Evolutionary conservation across 2,888 invertebrate genomes (phyloP).

Genomic region (Notocelia uddmanniana): DNA sequence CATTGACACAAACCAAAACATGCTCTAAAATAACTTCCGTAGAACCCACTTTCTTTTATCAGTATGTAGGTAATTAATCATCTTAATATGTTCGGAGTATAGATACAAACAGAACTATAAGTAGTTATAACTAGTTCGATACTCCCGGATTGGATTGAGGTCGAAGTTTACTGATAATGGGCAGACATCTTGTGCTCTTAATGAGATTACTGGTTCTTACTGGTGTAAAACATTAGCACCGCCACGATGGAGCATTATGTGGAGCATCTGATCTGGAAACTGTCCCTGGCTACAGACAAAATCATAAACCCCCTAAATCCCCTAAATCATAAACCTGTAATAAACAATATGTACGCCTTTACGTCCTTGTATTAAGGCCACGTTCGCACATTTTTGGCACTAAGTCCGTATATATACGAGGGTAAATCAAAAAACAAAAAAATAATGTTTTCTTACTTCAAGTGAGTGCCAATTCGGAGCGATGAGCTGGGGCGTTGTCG

Average conservation of each 20-base stretch:
- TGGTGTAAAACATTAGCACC: background rate
- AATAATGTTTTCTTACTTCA: too few species aligned
- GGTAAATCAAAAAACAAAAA: too few species aligned
- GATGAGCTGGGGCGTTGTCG: too few species aligned
- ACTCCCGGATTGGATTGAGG: constrained; percentile 27
- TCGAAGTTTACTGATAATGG: constrained; percentile 33
- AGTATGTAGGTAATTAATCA: constrained; percentile 16
- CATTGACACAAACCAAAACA: background rate
- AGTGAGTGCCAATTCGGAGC: too few species aligned
- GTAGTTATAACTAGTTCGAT: constrained; percentile 41
- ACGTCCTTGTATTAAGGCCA: background rate
- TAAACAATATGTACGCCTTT: too few species aligned
- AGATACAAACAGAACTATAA: background rate
- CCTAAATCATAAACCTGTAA: too few species aligned
- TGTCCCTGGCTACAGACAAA: too few species aligned
- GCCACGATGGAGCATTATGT: background rate
- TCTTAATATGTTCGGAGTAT: constrained; percentile 24
- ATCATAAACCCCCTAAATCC: too few species aligned
- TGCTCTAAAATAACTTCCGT: constrained; percentile 6
- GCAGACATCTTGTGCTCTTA: constrained; percentile 37
- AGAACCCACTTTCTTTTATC: constrained; percentile 19
- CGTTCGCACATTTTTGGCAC: too few species aligned
- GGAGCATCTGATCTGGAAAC: constrained; percentile 5
- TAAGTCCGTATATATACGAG: too few species aligned
- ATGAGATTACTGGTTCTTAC: constrained; percentile 26